Conservation (phyloP, 1,140 invertebrate genomes). For the Diorhabda carinulata region DNA sequence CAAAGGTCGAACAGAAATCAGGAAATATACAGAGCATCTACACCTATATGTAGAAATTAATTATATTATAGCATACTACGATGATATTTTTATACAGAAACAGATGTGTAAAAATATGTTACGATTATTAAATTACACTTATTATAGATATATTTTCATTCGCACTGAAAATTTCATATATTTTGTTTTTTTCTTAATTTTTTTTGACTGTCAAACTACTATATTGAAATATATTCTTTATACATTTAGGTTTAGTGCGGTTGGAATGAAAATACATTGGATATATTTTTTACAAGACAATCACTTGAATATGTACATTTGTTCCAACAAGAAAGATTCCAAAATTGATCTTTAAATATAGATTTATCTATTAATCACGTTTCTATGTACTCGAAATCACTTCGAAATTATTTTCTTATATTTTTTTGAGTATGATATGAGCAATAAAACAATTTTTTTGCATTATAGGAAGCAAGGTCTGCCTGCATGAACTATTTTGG, state of each 20-base stretch:
- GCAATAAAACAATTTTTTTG: too few relatives aligned
- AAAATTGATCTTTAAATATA: too few relatives aligned
- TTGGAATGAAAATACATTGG: slow-evolving; percentile 7
- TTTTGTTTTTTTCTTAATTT: not conserved
- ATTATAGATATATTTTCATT: slow-evolving; percentile 18
- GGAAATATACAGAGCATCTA: slow-evolving; percentile 9
- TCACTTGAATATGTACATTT: slow-evolving; percentile 3
- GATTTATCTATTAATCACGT: too few relatives aligned
- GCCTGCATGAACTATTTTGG: too few relatives aligned
- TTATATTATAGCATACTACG: slow-evolving; percentile 18
- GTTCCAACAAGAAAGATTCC: too few relatives aligned
- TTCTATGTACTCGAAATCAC: too few relatives aligned
- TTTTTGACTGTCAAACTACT: not conserved
- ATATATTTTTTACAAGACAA: slow-evolving; percentile 9
- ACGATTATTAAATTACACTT: slow-evolving; percentile 33
- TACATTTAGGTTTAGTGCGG: slow-evolving; percentile 13
- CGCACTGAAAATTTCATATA: slow-evolving; percentile 8
- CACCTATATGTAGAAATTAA: slow-evolving; percentile 16
- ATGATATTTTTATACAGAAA: slow-evolving; percentile 26
- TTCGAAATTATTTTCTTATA: too few relatives aligned
- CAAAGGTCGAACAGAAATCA: slow-evolving; percentile 3
- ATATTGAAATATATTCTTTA: not conserved
- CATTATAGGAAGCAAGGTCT: too few relatives aligned
- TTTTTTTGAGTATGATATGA: too few relatives aligned
- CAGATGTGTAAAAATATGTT: slow-evolving; percentile 34